Conservation (phyloP, 1,140 invertebrate genomes). For the Grapholita molesta region DNA sequence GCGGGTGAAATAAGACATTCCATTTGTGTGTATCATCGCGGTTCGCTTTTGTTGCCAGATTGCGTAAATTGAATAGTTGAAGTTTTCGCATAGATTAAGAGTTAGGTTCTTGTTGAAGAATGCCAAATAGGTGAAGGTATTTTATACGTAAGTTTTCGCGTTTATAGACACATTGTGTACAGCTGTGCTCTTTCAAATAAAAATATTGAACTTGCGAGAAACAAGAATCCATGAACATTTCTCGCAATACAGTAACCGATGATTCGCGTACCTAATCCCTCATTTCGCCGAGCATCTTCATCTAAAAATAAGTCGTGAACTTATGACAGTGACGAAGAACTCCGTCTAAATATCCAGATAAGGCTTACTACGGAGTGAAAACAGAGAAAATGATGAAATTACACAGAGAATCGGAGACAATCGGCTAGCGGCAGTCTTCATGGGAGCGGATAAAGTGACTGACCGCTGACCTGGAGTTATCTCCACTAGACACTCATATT, state of each 20-base stretch:
- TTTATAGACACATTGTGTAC: background rate
- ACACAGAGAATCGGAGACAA: background rate
- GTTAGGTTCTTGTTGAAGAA: background rate
- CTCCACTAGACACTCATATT: slow-evolving; percentile 8
- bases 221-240: background rate
- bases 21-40: slow-evolving; percentile 24
- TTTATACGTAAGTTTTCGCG: background rate
- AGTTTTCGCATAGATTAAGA: slow-evolving; percentile 9
- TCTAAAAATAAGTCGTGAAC: slow-evolving; percentile 9
- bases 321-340: slow-evolving; percentile 11
- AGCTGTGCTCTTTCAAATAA: background rate
- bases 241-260: background rate
- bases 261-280: slow-evolving; percentile 12
- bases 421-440: background rate
- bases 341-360: background rate
- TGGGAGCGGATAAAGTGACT: slow-evolving; percentile 8
- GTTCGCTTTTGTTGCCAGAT: slow-evolving; percentile 5
- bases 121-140: background rate
- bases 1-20: slow-evolving; percentile 23
- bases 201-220: background rate
- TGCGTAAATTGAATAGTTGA: slow-evolving; percentile 1
- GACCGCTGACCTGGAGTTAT: background rate
- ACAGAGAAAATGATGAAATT: background rate
- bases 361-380: background rate
- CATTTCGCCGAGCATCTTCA: background rate